Conservation (phyloP, 2,888 invertebrate species). For the Plebejus melissa region DNA sequence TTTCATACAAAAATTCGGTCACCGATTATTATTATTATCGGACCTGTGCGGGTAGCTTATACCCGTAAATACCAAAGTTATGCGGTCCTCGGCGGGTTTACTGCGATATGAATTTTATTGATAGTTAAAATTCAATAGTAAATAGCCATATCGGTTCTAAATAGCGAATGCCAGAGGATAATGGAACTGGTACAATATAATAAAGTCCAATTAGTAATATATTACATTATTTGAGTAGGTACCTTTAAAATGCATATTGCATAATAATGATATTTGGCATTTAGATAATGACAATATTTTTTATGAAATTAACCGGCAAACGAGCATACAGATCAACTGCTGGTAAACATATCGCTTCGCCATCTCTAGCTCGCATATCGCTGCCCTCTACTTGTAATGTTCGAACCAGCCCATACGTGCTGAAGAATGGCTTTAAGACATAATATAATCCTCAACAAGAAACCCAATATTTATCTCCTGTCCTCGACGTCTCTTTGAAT, state of each 20-base stretch:
- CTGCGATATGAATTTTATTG: slow-evolving; percentile 31
- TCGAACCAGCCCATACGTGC: too few relatives aligned
- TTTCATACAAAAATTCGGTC: neutral
- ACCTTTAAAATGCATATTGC: neutral
- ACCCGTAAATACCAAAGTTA: slow-evolving; percentile 8
- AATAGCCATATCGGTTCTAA: slow-evolving; percentile 22
- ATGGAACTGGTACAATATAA: neutral
- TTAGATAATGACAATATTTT: neutral
- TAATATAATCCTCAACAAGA: neutral
- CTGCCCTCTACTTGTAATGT: too few relatives aligned
- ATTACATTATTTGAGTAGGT: neutral
- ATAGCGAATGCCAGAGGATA: neutral
- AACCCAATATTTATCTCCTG: neutral
- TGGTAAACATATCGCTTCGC: too few relatives aligned
- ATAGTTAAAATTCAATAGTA: slow-evolving; percentile 34
- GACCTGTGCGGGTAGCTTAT: neutral
- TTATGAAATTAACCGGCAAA: too few relatives aligned
- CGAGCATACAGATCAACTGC: too few relatives aligned
- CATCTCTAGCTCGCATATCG: too few relatives aligned
- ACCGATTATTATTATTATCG: neutral
- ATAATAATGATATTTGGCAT: neutral
- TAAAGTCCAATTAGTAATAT: neutral
- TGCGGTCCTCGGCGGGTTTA: slow-evolving; percentile 19
- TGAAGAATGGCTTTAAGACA: neutral
- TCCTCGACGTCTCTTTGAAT: neutral